Percentiles rank a stretch among this genome's conserved stretches.
These are phyloP conservation scores for Cebidichthys violaceus DNA, from an alignment of 2,113 vertebrate genomes.

Conservation along the genomic window DNA sequence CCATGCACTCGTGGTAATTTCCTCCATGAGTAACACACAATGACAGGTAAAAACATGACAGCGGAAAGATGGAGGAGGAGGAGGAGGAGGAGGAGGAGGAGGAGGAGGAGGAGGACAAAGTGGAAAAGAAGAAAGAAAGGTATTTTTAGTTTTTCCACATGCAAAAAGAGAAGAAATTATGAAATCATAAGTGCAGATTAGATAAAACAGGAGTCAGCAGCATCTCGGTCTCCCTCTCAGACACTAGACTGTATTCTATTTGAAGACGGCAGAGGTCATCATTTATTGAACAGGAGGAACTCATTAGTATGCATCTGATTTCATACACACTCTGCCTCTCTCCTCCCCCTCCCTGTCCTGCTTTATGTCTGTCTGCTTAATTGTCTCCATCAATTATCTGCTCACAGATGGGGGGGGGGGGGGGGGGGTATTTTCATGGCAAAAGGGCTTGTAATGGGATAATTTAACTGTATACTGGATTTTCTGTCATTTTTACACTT, in stretches of 20 bases:
- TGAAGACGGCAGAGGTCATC: constrained; percentile 77
- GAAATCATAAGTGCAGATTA: constrained; percentile 12
- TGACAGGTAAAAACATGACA: constrained; percentile 10
- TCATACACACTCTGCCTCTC: constrained; percentile 64
- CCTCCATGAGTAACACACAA: background rate
- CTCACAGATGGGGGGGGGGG: background rate
- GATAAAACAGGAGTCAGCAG: constrained; percentile 49
- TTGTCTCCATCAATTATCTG: constrained; percentile 66
- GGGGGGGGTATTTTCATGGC: background rate
- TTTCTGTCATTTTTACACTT: background rate
- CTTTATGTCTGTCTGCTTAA: constrained; percentile 69
- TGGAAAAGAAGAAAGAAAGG: background rate
- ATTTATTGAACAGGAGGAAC: constrained; percentile 78
- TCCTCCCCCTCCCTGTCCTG: constrained; percentile 59
- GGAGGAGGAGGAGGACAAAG: constrained; percentile 1
- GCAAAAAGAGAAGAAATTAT: constrained; percentile 3
- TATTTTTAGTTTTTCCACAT: constrained; percentile 25
- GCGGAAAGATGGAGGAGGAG: background rate
- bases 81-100: background rate
- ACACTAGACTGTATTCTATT: constrained; percentile 67
- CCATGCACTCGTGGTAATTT: constrained; percentile 4
- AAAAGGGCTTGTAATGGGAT: background rate
- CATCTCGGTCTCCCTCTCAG: constrained; percentile 43
- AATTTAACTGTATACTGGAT: background rate
- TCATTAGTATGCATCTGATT: constrained; percentile 80